Evolutionary conservation across 1,140 invertebrate species (phyloP).

Genomic region (Hesperophylax magnus): DNA sequence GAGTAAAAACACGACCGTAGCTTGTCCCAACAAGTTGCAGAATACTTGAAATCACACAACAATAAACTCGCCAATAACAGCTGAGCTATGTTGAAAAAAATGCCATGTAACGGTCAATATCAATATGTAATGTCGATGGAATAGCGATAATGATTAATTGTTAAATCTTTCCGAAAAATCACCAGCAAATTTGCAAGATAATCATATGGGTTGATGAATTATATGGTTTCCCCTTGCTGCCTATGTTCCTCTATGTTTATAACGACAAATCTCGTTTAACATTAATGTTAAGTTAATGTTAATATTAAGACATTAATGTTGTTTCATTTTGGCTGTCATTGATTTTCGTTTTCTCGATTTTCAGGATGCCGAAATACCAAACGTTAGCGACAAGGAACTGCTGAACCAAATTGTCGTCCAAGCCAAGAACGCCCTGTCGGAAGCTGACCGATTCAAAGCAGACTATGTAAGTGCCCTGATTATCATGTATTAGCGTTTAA

Average conservation of each 20-base stretch:
- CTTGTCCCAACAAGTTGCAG: conserved; percentile 1
- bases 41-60: background rate
- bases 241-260: too few species aligned
- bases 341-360: conserved; percentile 14
- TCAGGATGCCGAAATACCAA: conserved; percentile 62
- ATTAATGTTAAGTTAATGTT: too few species aligned
- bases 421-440: conserved; percentile 66
- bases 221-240: background rate
- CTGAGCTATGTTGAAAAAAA: background rate
- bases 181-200: conserved; percentile 5
- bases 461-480: conserved; percentile 69
- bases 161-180: background rate
- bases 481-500: background rate
- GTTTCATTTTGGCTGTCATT: conserved; percentile 53
- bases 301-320: conserved; percentile 17
- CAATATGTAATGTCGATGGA: background rate
- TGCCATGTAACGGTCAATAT: background rate
- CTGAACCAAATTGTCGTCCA: conserved; percentile 66
- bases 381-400: conserved; percentile 58
- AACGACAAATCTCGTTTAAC: too few species aligned
- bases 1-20: background rate
- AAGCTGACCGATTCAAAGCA: conserved; percentile 67
- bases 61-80: background rate
- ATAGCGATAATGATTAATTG: background rate
- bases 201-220: conserved; percentile 4